These are phyloP conservation scores for Indicator indicator DNA, from an alignment of 2,113 vertebrate genomes.

Conservation along the genomic window DNA sequence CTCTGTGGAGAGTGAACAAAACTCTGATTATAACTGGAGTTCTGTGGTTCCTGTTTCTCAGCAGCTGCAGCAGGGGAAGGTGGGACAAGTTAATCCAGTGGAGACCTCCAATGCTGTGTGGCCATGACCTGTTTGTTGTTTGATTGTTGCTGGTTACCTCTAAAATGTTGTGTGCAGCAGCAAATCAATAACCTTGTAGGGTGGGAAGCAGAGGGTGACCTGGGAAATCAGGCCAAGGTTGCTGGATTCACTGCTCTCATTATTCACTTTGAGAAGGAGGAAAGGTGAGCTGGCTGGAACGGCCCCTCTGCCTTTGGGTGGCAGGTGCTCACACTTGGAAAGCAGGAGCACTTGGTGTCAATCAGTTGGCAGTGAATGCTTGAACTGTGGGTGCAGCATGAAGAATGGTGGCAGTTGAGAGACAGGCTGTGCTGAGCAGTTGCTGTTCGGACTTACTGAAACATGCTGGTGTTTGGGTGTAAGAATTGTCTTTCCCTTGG, in stretches of 20 bases:
- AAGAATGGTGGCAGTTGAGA: neutral
- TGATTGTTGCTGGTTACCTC: neutral
- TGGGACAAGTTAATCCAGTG: neutral
- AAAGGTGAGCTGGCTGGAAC: neutral
- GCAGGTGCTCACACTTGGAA: neutral
- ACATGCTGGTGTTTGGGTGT: neutral
- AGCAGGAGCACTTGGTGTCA: neutral
- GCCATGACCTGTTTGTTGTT: neutral
- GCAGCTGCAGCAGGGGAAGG: constrained; percentile 10
- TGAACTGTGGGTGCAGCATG: neutral
- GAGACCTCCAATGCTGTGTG: neutral
- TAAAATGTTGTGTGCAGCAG: rapidly evolving
- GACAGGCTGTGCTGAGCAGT: neutral
- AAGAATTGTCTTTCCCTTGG: neutral
- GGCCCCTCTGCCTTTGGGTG: neutral
- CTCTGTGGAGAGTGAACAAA: constrained; percentile 35
- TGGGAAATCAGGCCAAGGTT: neutral
- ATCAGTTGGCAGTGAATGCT: neutral
- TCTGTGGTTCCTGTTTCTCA: constrained; percentile 1
- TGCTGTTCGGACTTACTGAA: neutral
- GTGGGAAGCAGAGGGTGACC: neutral
- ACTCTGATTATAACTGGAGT: constrained; percentile 28
- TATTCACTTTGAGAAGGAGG: neutral
- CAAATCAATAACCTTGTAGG: rapidly evolving
- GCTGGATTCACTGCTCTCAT: neutral